Conservation (phyloP, 2,888 invertebrate genomes). For the Drosophila greeni region DNA sequence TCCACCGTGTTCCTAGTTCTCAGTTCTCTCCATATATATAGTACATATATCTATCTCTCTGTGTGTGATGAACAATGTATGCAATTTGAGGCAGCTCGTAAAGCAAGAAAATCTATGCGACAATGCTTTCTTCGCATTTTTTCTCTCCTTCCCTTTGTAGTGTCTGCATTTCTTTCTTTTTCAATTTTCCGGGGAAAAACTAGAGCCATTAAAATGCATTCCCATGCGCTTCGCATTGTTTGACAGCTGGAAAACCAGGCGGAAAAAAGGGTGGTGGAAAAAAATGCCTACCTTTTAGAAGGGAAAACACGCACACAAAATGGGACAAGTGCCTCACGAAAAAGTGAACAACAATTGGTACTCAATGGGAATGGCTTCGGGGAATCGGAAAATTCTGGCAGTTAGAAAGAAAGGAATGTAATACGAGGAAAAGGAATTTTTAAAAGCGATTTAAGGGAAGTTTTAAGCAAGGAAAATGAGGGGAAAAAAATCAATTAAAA, state of each 20-base stretch:
- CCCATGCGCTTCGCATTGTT: conserved; percentile 49
- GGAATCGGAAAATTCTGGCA: neutral
- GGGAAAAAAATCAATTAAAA: too few relatives aligned
- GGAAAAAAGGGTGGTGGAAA: neutral
- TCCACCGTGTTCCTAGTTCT: neutral
- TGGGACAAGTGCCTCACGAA: neutral
- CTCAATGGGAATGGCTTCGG: neutral
- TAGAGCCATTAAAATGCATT: conserved; percentile 61
- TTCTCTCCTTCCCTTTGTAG: neutral
- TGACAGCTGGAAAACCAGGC: conserved; percentile 4
- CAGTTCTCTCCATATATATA: too few relatives aligned
- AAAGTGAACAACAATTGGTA: conserved; percentile 1
- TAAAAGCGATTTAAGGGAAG: neutral
- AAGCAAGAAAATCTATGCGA: conserved; percentile 18
- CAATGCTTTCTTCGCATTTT: conserved; percentile 26
- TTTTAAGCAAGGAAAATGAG: neutral
- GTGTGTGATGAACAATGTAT: conserved; percentile 18
- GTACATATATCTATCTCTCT: neutral
- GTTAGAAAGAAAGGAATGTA: neutral
- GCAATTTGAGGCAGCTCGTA: conserved; percentile 24
- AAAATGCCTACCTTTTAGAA: neutral
- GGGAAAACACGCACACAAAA: neutral
- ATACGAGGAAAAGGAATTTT: neutral
- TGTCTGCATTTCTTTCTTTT: neutral
- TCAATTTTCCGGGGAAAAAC: conserved; percentile 28